phyloP scores from a whole-genome alignment of 1,140 invertebrate genomes.

The Brachionus calyciflorus region DNA sequence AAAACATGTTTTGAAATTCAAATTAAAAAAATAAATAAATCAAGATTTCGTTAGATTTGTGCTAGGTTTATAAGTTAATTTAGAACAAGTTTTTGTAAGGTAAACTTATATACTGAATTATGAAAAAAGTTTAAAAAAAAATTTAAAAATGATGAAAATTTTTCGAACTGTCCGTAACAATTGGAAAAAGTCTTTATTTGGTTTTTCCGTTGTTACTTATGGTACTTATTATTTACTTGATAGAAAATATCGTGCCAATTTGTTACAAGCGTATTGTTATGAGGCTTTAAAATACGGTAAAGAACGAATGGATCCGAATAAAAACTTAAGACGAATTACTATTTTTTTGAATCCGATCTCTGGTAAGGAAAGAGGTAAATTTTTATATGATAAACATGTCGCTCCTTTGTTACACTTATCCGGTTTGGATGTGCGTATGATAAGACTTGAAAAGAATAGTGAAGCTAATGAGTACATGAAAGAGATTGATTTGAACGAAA shows the following conservation, averaged over 20 bases:
- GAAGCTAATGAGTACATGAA: slow-evolving; percentile 37
- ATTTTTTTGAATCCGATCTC: slow-evolving; percentile 28
- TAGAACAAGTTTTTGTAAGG: too few species aligned
- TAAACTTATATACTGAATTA: too few species aligned
- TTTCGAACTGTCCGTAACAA: slow-evolving; percentile 25
- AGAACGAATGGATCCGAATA: not conserved
- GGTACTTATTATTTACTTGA: slow-evolving; percentile 36
- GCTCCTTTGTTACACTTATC: slow-evolving; percentile 28
- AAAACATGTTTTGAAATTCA: slow-evolving; percentile 32
- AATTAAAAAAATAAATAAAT: slow-evolving; percentile 20
- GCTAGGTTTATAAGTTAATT: not conserved
- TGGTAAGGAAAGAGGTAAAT: slow-evolving; percentile 33
- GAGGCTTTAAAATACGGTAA: slow-evolving; percentile 31
- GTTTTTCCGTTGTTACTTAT: not conserved
- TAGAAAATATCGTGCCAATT: slow-evolving; percentile 17
- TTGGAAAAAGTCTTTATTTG: slow-evolving; percentile 45
- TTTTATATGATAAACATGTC: slow-evolving; percentile 20
- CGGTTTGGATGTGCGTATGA: slow-evolving; percentile 30
- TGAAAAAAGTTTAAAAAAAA: too few species aligned
- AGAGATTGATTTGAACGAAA: slow-evolving; percentile 41
- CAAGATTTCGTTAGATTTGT: not conserved
- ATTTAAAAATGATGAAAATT: slow-evolving; percentile 6
- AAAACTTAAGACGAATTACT: slow-evolving; percentile 9
- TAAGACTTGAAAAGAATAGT: slow-evolving; percentile 21
- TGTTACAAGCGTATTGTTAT: slow-evolving; percentile 30